Evolutionary conservation across 2,113 vertebrate species (phyloP).

Genomic region (Sylvietta virens): DNA sequence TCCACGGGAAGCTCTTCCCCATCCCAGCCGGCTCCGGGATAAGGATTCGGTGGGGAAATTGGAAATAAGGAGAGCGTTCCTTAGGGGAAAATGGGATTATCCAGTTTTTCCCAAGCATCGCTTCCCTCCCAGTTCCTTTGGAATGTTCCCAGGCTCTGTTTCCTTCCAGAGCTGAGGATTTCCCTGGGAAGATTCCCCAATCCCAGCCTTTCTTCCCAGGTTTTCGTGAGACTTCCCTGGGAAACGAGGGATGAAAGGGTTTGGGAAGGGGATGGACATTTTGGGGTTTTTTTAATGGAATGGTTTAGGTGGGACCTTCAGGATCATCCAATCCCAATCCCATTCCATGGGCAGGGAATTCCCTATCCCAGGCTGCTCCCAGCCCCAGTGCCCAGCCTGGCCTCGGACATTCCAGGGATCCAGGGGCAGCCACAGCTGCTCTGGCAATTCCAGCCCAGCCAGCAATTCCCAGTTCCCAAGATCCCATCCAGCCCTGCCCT

Average conservation of each 20-base stretch:
- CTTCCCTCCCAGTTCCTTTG: accelerated
- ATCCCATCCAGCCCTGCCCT: background rate
- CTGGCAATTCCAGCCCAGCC: background rate
- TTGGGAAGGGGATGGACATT: accelerated
- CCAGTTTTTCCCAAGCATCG: background rate
- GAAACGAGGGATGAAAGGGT: background rate
- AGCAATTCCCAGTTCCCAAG: background rate
- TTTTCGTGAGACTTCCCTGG: background rate
- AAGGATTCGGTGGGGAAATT: accelerated
- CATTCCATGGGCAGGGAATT: background rate
- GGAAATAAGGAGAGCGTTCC: background rate
- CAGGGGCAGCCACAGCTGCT: too few species aligned
- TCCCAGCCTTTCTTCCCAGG: background rate
- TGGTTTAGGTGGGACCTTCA: background rate
- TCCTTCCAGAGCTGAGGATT: background rate
- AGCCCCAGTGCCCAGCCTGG: too few species aligned
- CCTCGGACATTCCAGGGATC: background rate
- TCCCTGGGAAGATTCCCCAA: background rate
- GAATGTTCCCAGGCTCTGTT: background rate
- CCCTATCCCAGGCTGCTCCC: background rate
- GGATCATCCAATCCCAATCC: background rate
- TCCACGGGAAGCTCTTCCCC: too few species aligned
- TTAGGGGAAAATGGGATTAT: background rate
- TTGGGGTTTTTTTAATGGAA: background rate
- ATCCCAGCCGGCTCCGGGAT: accelerated